These are phyloP conservation scores for Drosophila pandora DNA, from an alignment of 1,140 invertebrate genomes.

Conservation along the genomic window DNA sequence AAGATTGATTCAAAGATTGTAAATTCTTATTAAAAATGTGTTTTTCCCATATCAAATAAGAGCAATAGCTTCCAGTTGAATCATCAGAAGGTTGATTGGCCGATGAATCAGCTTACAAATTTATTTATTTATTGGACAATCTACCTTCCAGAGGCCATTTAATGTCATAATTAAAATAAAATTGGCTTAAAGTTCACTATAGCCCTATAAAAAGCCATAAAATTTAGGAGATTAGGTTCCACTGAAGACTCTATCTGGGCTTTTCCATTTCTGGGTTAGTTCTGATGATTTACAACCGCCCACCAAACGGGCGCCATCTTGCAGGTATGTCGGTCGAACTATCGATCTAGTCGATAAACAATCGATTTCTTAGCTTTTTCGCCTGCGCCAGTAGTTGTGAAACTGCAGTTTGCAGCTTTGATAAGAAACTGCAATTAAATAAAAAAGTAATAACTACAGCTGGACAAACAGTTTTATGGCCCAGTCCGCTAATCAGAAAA, in stretches of 20 bases:
- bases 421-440: background rate
- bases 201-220: slow-evolving; percentile 6
- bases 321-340: background rate
- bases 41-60: background rate
- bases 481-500: slow-evolving; percentile 24
- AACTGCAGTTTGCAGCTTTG: slow-evolving; percentile 7
- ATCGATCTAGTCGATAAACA: slow-evolving; percentile 8
- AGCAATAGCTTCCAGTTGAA: background rate
- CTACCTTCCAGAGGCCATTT: background rate
- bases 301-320: slow-evolving; percentile 4
- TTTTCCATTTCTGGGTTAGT: slow-evolving; percentile 8
- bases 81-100: background rate
- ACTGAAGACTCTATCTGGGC: slow-evolving; percentile 28
- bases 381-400: background rate
- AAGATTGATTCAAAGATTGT: slow-evolving; percentile 6
- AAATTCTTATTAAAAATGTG: slow-evolving; percentile 6
- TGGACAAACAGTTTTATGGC: background rate
- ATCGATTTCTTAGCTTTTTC: background rate
- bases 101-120: slow-evolving; percentile 2
- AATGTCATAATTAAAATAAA: slow-evolving; percentile 2
- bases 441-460: background rate
- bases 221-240: slow-evolving; percentile 24
- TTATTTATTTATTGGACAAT: slow-evolving; percentile 1
- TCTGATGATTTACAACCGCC: slow-evolving; percentile 11
- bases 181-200: slow-evolving; percentile 13